Conservation (phyloP, 2,113 vertebrate species). For the Entelurus aequoreus region DNA sequence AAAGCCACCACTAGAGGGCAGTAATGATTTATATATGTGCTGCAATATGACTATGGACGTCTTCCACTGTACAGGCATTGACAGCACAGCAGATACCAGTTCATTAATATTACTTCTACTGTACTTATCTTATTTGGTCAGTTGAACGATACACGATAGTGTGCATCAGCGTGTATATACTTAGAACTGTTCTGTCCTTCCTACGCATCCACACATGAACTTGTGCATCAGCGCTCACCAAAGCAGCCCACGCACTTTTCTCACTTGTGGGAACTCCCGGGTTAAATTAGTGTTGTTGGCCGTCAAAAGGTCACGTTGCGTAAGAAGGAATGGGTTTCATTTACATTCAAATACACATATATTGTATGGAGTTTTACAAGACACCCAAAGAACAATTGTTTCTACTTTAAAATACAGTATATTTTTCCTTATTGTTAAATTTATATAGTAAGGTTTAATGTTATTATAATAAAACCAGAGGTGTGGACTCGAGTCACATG, state of each 20-base stretch:
- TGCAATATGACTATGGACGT: too few species aligned
- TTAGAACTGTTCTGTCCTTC: conserved; percentile 42
- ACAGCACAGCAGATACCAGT: too few species aligned
- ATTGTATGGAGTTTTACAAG: background rate
- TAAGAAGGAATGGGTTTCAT: conserved; percentile 14
- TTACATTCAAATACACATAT: conserved; percentile 12
- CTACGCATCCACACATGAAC: conserved; percentile 65
- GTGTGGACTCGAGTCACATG: too few species aligned
- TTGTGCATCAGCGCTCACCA: conserved; percentile 53
- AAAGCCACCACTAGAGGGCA: conserved; percentile 50
- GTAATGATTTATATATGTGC: conserved; percentile 3
- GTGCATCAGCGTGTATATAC: conserved; percentile 27
- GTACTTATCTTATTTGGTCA: too few species aligned
- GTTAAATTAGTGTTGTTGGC: conserved; percentile 54
- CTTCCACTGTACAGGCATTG: too few species aligned
- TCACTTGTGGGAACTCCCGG: conserved; percentile 60
- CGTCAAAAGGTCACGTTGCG: conserved; percentile 33
- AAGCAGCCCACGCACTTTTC: conserved; percentile 58
- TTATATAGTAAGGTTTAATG: too few species aligned
- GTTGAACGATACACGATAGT: background rate
- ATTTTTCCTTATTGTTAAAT: too few species aligned
- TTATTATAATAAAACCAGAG: too few species aligned
- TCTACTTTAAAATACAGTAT: too few species aligned
- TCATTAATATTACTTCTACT: too few species aligned
- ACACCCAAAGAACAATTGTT: too few species aligned